Percentiles rank a stretch among this genome's conserved stretches.
These are phyloP conservation scores for Branchellion lobata DNA, from an alignment of 2,888 invertebrate species.

Conservation along the genomic window DNA sequence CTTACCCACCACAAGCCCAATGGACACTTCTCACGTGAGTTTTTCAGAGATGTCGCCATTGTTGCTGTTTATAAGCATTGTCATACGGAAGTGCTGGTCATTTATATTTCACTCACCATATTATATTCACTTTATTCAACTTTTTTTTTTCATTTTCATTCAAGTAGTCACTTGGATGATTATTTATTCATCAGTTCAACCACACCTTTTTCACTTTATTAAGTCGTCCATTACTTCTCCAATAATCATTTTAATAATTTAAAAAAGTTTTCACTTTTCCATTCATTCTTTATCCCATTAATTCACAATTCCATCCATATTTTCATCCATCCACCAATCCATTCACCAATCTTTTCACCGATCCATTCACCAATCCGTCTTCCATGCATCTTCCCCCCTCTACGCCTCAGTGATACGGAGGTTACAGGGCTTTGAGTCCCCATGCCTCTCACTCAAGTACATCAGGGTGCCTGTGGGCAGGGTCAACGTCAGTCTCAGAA, in stretches of 20 bases:
- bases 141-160: background rate
- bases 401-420: slow-evolving; percentile 74
- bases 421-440: slow-evolving; percentile 94
- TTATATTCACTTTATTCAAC: background rate
- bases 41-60: background rate
- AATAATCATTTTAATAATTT: no score
- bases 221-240: no score
- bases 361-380: background rate
- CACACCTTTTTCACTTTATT: no score
- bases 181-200: no score
- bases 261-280: no score
- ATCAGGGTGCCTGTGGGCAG: slow-evolving; percentile 69
- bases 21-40: slow-evolving; percentile 66
- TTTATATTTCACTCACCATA: no score
- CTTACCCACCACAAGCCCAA: slow-evolving; percentile 76
- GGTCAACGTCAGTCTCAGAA: slow-evolving; percentile 78
- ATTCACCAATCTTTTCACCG: background rate
- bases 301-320: background rate
- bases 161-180: no score
- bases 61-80: no score
- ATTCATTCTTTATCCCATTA: background rate
- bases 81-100: no score
- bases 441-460: slow-evolving; percentile 84
- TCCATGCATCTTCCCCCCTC: no score
- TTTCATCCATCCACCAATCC: background rate